These are phyloP conservation scores for Drosophila tani DNA, from an alignment of 1,140 invertebrate species.

Conservation along the genomic window DNA sequence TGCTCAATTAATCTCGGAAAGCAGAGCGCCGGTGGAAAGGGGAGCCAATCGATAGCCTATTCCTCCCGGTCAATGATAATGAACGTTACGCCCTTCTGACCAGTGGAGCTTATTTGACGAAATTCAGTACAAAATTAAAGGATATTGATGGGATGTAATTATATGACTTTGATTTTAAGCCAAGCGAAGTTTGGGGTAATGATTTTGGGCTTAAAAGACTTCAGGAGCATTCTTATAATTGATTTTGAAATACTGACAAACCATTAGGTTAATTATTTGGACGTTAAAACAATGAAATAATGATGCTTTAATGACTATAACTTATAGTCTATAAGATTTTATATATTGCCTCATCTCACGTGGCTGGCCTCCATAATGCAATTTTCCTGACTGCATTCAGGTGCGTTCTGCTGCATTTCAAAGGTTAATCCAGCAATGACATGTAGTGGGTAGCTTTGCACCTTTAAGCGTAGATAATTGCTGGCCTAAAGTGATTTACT, in stretches of 20 bases:
- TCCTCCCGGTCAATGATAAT: conserved; percentile 40
- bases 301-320: background rate
- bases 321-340: background rate
- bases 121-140: conserved; percentile 11
- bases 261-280: background rate
- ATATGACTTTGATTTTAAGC: background rate
- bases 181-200: too few relatives aligned
- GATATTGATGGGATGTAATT: background rate
- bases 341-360: too few relatives aligned
- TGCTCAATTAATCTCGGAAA: conserved; percentile 62
- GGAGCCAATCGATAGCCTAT: conserved; percentile 31
- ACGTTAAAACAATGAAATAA: background rate
- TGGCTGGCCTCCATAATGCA: too few relatives aligned
- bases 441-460: conserved; percentile 12
- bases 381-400: background rate
- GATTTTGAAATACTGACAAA: background rate
- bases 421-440: conserved; percentile 11
- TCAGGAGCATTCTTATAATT: background rate
- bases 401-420: background rate
- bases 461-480: conserved; percentile 8
- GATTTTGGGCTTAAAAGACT: background rate
- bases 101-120: conserved; percentile 14
- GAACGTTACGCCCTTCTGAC: background rate
- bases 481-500: conserved; percentile 19
- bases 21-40: conserved; percentile 16